Percentiles rank a stretch among this genome's conserved stretches.
These are phyloP conservation scores for Catostylus mosaicus DNA, from an alignment of 30 jellyfish, hydroid and myxozoan species.

Conservation along the genomic window DNA sequence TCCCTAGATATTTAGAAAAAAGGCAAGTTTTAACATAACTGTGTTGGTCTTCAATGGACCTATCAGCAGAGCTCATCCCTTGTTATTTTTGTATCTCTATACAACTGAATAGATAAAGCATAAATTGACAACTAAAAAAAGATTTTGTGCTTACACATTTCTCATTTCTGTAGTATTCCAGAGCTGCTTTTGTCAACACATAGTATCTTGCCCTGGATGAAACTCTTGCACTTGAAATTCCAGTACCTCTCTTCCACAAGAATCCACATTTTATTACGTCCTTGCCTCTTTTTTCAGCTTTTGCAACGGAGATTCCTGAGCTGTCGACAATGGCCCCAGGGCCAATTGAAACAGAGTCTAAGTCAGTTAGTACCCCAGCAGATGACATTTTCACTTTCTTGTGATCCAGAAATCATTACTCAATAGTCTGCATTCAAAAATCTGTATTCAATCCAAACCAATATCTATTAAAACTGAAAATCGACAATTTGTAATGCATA, in stretches of 20 bases:
- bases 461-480: too few relatives aligned
- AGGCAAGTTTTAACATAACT: too few relatives aligned
- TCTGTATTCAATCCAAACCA: too few relatives aligned
- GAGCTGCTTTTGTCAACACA: slow-evolving; percentile 68
- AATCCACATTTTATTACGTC: slow-evolving; percentile 61
- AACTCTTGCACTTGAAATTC: slow-evolving; percentile 25
- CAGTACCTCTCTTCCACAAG: slow-evolving; percentile 67
- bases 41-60: too few relatives aligned
- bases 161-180: slow-evolving; percentile 79
- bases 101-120: too few relatives aligned
- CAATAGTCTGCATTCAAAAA: too few relatives aligned
- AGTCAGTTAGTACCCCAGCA: slow-evolving; percentile 26
- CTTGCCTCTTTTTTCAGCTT: slow-evolving; percentile 20
- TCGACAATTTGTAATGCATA: too few relatives aligned
- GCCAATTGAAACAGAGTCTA: slow-evolving; percentile 23
- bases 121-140: too few relatives aligned
- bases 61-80: too few relatives aligned
- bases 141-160: slow-evolving; percentile 73
- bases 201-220: slow-evolving; percentile 64
- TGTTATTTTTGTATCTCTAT: too few relatives aligned
- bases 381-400: slow-evolving; percentile 28
- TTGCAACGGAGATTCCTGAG: slow-evolving; percentile 39
- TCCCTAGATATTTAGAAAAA: too few relatives aligned
- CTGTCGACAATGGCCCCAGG: slow-evolving; percentile 48
- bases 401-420: not conserved